Evolutionary conservation across 1,140 invertebrate genomes (phyloP).

Genomic region (Calephelis virginiensis): DNA sequence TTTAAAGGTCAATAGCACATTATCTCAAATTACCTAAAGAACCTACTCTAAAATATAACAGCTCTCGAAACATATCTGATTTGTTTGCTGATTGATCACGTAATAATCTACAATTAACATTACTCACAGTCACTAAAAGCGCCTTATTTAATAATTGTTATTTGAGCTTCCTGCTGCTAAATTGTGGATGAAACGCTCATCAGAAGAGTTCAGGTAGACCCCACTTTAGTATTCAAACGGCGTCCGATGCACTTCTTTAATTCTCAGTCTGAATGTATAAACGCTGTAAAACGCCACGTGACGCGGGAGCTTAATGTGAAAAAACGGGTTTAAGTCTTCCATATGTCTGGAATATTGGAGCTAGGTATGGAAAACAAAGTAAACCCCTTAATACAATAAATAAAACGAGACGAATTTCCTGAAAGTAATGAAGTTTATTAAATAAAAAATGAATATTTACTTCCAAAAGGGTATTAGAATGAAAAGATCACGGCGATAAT

Average conservation of each 20-base stretch:
- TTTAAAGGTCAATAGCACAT: too few relatives aligned
- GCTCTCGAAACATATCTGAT: too few relatives aligned
- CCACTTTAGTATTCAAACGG: slow-evolving; percentile 25
- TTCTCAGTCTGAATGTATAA: slow-evolving; percentile 23
- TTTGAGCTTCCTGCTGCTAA: background rate
- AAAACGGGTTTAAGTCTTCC: slow-evolving; percentile 20
- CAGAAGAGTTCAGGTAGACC: background rate
- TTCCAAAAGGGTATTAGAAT: too few relatives aligned
- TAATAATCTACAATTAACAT: too few relatives aligned
- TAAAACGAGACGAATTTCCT: too few relatives aligned
- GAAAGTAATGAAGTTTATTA: too few relatives aligned
- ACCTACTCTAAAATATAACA: too few relatives aligned
- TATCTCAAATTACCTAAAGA: too few relatives aligned
- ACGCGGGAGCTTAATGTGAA: slow-evolving; percentile 14
- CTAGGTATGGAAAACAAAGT: slow-evolving; percentile 18
- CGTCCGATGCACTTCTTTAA: slow-evolving; percentile 28
- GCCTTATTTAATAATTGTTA: background rate
- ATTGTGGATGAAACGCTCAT: slow-evolving; percentile 5
- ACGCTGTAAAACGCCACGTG: slow-evolving; percentile 25
- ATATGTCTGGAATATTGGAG: background rate
- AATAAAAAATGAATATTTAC: too few relatives aligned
- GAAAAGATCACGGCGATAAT: too few relatives aligned
- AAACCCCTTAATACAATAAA: background rate
- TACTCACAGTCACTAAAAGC: too few relatives aligned
- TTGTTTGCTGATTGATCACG: too few relatives aligned